Evolutionary conservation across 1,140 invertebrate species (phyloP).

Genomic region (Anastrepha ludens): DNA sequence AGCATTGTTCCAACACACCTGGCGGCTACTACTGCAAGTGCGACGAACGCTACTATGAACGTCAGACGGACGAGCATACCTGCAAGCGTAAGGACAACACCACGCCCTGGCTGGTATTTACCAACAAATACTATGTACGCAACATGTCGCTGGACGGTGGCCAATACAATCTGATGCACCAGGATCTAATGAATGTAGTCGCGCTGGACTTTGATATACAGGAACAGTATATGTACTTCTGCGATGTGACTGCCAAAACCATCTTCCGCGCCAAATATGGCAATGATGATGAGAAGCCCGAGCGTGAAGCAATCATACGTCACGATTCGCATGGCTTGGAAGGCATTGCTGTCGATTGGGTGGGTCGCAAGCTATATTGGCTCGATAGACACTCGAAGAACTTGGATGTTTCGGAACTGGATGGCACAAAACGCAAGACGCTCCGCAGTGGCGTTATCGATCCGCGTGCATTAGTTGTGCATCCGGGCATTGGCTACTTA

Average conservation of each 20-base stretch:
- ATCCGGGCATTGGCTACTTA: constrained; percentile 94
- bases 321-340: constrained; percentile 96
- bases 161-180: constrained; percentile 91
- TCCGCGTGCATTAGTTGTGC: constrained; percentile 94
- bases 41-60: constrained; percentile 93
- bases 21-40: constrained; percentile 98
- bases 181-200: constrained; percentile 97
- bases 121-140: constrained; percentile 98
- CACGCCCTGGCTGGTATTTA: constrained; percentile 95
- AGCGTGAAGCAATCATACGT: constrained; percentile 89
- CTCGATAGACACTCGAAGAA: constrained; percentile 96
- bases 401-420: constrained; percentile 92
- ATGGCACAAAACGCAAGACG: constrained; percentile 93
- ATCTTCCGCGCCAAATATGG: constrained; percentile 84
- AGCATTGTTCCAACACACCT: constrained; percentile 95
- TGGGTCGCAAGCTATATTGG: constrained; percentile 97
- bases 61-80: constrained; percentile 88
- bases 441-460: constrained; percentile 91
- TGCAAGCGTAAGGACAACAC: constrained; percentile 90
- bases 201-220: constrained; percentile 94
- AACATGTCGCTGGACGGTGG: constrained; percentile 94
- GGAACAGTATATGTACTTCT: constrained; percentile 92
- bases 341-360: constrained; percentile 98
- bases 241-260: constrained; percentile 95
- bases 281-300: constrained; percentile 68